Conservation (phyloP, 1,140 invertebrate species). For the Lasioglossum albipes region DNA sequence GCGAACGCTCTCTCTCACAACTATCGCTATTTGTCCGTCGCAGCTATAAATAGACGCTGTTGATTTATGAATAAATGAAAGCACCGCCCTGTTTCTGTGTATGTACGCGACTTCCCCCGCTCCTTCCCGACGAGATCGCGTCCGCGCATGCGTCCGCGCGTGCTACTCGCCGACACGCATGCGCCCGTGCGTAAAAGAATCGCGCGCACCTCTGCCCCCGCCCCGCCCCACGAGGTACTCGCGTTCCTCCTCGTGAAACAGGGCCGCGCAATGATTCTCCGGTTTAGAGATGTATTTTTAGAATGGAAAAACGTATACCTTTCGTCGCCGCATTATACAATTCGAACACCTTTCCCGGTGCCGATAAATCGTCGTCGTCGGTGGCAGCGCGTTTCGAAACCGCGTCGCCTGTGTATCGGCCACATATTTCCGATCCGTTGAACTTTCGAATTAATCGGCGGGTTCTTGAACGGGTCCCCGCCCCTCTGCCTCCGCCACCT, state of each 20-base stretch:
- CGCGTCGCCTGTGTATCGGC: not conserved
- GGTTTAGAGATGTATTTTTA: conserved; percentile 50
- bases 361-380: conserved; percentile 23
- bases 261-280: conserved; percentile 40
- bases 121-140: not conserved
- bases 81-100: conserved; percentile 63
- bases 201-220: not conserved
- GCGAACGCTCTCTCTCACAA: conserved; percentile 28
- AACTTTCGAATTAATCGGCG: conserved; percentile 4
- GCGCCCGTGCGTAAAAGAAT: conserved; percentile 36
- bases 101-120: conserved; percentile 10
- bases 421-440: not conserved
- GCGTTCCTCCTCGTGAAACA: conserved; percentile 34
- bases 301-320: conserved; percentile 19
- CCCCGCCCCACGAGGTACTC: conserved; percentile 19
- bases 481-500: not conserved
- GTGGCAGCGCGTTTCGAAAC: not conserved
- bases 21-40: conserved; percentile 75
- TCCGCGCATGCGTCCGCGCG: conserved; percentile 7
- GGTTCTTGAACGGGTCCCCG: too few species aligned
- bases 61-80: conserved; percentile 78
- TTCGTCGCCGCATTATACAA: conserved; percentile 22
- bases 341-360: conserved; percentile 36
- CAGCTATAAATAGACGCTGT: conserved; percentile 74
- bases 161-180: conserved; percentile 11